phyloP scores from a whole-genome alignment of 1,140 invertebrate genomes.

The Ericerus pela region DNA sequence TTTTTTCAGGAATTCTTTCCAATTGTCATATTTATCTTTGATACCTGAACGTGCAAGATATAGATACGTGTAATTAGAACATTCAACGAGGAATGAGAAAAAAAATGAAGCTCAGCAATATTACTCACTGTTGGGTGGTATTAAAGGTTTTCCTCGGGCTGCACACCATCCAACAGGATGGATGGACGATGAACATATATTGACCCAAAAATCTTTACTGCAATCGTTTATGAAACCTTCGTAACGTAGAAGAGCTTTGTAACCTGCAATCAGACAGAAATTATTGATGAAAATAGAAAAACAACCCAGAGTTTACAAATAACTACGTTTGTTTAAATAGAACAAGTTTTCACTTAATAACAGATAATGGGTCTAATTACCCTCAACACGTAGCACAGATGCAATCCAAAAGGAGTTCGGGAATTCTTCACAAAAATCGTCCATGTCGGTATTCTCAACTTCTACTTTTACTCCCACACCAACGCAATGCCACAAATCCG shows the following conservation, averaged over 20 bases:
- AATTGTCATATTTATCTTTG: conserved; percentile 83
- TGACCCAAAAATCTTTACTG: conserved; percentile 89
- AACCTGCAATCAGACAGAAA: conserved; percentile 39
- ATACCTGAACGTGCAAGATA: conserved; percentile 41
- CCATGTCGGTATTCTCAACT: conserved; percentile 79
- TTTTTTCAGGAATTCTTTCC: conserved; percentile 87
- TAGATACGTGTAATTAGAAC: no score
- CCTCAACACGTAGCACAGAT: conserved; percentile 71
- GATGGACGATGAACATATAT: conserved; percentile 79
- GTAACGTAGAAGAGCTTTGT: conserved; percentile 81
- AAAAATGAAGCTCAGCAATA: conserved; percentile 7
- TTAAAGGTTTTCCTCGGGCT: conserved; percentile 80
- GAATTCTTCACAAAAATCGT: conserved; percentile 56
- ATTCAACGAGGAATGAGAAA: not conserved
- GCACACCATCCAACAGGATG: conserved; percentile 96
- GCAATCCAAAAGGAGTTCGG: conserved; percentile 89
- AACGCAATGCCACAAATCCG: conserved; percentile 85
- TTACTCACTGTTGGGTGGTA: conserved; percentile 65
- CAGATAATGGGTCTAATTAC: no score
- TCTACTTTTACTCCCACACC: conserved; percentile 90
- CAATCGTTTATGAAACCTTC: conserved; percentile 82
- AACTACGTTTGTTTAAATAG: no score
- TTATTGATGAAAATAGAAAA: not conserved
- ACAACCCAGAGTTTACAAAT: no score
- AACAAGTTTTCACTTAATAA: no score